A percentile compares a stretch with the other conserved stretches of the same genome.
These are phyloP conservation scores for Pipistrellus nathusii DNA, from an alignment of 2,797 vertebrate genomes.

Conservation along the genomic window DNA sequence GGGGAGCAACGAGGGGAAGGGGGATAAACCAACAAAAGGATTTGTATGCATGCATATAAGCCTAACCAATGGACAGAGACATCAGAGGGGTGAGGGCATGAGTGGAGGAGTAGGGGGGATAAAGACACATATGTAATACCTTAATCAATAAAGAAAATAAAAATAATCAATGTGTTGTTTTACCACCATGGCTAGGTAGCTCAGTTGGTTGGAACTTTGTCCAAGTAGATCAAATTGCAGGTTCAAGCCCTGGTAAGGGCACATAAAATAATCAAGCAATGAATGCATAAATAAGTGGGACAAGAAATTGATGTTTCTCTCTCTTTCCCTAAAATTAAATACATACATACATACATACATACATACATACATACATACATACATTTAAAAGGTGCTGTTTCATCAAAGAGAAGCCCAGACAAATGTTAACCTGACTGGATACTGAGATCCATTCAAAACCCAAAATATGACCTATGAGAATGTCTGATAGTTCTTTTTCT, in stretches of 20 bases:
- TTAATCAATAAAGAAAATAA: no score
- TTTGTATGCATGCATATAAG: no score
- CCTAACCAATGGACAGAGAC: no score
- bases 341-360: neutral
- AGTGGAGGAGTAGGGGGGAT: no score
- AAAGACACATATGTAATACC: no score
- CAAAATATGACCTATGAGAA: neutral
- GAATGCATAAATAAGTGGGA: neutral
- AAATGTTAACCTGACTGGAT: neutral
- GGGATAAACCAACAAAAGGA: no score
- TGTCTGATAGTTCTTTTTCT: neutral
- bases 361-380: neutral
- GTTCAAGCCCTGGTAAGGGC: neutral
- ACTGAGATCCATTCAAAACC: neutral
- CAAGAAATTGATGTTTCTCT: neutral
- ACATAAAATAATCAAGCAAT: neutral
- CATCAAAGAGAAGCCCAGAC: neutral
- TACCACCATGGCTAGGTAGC: neutral
- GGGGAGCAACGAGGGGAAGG: no score
- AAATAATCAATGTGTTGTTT: neutral
- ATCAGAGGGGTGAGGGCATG: no score
- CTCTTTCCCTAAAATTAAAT: neutral
- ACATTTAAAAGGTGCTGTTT: neutral
- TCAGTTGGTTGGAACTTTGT: neutral
- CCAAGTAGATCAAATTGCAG: neutral